Percentiles rank a stretch among this genome's conserved stretches.
phyloP scores from a whole-genome alignment of 2,888 invertebrate species.

The Oscheius sp. region DNA sequence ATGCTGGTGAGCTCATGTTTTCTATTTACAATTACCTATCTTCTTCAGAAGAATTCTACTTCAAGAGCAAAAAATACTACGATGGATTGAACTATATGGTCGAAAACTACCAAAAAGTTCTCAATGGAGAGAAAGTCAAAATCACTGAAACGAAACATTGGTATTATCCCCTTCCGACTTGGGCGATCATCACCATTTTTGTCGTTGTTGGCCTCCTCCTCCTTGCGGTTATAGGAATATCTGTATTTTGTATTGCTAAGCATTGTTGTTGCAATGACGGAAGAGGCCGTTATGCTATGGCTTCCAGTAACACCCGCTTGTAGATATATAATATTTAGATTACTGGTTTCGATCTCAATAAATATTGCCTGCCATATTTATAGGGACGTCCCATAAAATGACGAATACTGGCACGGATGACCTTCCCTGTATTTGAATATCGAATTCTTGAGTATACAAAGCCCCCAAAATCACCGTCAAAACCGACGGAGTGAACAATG shows the following conservation, averaged over 20 bases:
- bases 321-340: not conserved
- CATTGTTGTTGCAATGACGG: conserved; percentile 22
- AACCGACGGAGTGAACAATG: no score
- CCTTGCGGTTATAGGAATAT: conserved; percentile 1
- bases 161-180: conserved; percentile 27
- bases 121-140: conserved; percentile 12
- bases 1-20: conserved; percentile 17
- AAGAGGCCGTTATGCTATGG: conserved; percentile 25
- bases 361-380: no score
- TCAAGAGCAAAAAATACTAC: conserved; percentile 2
- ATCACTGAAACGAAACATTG: conserved; percentile 17
- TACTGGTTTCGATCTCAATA: conserved; percentile 14
- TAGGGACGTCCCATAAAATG: no score
- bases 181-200: conserved; percentile 22
- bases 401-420: no score
- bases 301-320: conserved; percentile 15
- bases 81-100: conserved; percentile 25
- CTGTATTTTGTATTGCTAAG: conserved; percentile 16
- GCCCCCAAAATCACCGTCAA: no score
- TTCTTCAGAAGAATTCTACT: conserved; percentile 5
- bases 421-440: no score
- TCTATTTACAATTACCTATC: no score
- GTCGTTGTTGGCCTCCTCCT: conserved; percentile 15
- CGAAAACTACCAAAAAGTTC: conserved; percentile 1
- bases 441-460: no score